These are phyloP conservation scores for Gobio gobio DNA, from an alignment of 2,113 vertebrate genomes.

Conservation along the genomic window DNA sequence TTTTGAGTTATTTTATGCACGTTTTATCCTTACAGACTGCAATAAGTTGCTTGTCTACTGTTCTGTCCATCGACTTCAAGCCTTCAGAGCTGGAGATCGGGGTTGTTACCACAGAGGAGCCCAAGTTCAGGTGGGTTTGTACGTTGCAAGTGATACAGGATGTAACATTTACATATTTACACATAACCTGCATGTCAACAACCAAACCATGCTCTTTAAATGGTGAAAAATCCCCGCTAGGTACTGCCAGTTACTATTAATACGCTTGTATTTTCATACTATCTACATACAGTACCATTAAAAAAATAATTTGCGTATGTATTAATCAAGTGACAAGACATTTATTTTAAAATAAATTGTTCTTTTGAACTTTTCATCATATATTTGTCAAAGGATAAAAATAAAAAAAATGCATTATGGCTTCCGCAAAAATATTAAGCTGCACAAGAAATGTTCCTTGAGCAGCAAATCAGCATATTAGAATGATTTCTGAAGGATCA, in stretches of 20 bases:
- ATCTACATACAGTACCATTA: neutral
- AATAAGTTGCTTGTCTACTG: slow-evolving; percentile 87
- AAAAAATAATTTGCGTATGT: neutral
- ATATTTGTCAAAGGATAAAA: neutral
- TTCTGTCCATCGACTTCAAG: slow-evolving; percentile 90
- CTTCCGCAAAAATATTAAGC: neutral
- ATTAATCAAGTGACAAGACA: neutral
- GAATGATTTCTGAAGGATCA: neutral
- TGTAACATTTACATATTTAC: neutral
- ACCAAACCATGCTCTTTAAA: slow-evolving; percentile 14
- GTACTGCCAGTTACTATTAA: neutral
- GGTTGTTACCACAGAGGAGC: slow-evolving; percentile 85
- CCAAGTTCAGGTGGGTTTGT: slow-evolving; percentile 84
- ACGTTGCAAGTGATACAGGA: slow-evolving; percentile 8
- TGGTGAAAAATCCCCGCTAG: neutral
- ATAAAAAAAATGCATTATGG: neutral
- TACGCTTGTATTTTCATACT: neutral
- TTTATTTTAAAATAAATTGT: neutral
- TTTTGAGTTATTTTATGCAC: neutral
- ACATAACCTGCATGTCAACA: neutral
- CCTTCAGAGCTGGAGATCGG: slow-evolving; percentile 88
- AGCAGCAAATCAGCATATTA: neutral
- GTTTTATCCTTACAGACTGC: slow-evolving; percentile 74
- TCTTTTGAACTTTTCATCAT: neutral
- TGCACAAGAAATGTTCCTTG: neutral